Base-by-base conservation (phyloP, 2,797 vertebrate species). In the Melopsittacus undulatus region DNA sequence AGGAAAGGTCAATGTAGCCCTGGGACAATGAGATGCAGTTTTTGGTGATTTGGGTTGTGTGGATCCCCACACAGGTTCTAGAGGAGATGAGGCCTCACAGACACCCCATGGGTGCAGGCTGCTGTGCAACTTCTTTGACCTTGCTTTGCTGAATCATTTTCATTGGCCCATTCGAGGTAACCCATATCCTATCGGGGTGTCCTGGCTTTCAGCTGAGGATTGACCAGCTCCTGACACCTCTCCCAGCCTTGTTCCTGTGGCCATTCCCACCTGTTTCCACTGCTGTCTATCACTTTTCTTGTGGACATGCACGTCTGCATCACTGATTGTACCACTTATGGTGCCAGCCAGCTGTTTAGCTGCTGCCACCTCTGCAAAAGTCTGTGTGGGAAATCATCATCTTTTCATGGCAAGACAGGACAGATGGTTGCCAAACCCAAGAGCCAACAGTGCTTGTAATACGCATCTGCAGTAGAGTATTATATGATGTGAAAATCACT, bases 401-500 rank as follows among this genome's bases (percentile, higher is more conserved):
- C 49, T 93, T 89, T n/a, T 52, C 34, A 13, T 19, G n/a, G 43
- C 40, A 40, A 85, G 51, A 51, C 48, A 51, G 17, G 89, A 66
- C 42, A 78, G 30, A 54, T 10, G 70, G 49, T 52, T 75, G 66
- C 66, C 88, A 95, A 93, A 68, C 62, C 23, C 63, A 52, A 78
- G 66, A 90, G 18, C 13, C 89, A 90, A 30, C 29, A 64, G 56
- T 40, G 27, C 73, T 67, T 36, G 19, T 54, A 38, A 66, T 64
- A n/a, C 15, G 14, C 73, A 29, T 73, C 89, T 91, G 70, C 49
- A 67, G 18, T 34, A 34, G 30, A 62, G 40, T 49, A 43, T 83
- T 89, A 57, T 21, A 63, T 40, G 30, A 83, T 68, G 61, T 81
- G 66, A 77, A 90, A 93, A 78, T 74, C 48, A 32, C 76, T 70